These are phyloP conservation scores for Zaprionus ornatus DNA, from an alignment of 1,140 invertebrate species.

Conservation along the genomic window DNA sequence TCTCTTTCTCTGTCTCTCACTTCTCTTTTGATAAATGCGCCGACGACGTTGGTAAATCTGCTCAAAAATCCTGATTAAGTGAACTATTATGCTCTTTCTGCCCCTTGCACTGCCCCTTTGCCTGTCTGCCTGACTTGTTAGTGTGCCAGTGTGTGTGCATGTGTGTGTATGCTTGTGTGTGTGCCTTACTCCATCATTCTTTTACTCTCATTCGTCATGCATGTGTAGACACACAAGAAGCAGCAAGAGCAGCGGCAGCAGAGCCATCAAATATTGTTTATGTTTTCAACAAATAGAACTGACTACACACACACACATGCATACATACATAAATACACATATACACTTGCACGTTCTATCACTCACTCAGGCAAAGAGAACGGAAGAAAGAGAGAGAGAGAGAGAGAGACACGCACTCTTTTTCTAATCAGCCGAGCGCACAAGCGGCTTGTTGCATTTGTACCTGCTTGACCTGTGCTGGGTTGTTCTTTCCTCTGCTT, in stretches of 20 bases:
- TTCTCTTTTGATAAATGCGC: constrained; percentile 48
- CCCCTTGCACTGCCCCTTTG: constrained; percentile 13
- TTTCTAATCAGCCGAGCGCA: constrained; percentile 73
- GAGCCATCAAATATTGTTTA: constrained; percentile 78
- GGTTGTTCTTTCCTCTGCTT: constrained; percentile 8
- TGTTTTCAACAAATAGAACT: constrained; percentile 69
- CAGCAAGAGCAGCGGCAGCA: constrained; percentile 42
- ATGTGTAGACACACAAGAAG: constrained; percentile 76
- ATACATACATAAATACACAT: constrained; percentile 12
- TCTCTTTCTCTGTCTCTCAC: neutral
- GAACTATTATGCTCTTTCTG: constrained; percentile 65
- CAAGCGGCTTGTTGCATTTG: constrained; percentile 77
- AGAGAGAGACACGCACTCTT: constrained; percentile 59
- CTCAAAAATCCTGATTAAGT: constrained; percentile 79
- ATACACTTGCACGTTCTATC: constrained; percentile 10
- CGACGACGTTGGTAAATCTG: constrained; percentile 59
- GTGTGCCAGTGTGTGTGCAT: neutral
- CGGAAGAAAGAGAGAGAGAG: neutral
- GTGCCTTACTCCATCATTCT: constrained; percentile 1
- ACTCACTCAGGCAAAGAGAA: constrained; percentile 12
- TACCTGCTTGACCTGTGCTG: constrained; percentile 78
- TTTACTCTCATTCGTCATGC: constrained; percentile 65
- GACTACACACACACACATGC: constrained; percentile 15
- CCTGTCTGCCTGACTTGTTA: neutral
- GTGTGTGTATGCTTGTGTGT: neutral